Evolutionary conservation across 2,888 invertebrate species (phyloP), one percentile per base, ranked within the genome.

Genomic region (Apamea epomidion): DNA sequence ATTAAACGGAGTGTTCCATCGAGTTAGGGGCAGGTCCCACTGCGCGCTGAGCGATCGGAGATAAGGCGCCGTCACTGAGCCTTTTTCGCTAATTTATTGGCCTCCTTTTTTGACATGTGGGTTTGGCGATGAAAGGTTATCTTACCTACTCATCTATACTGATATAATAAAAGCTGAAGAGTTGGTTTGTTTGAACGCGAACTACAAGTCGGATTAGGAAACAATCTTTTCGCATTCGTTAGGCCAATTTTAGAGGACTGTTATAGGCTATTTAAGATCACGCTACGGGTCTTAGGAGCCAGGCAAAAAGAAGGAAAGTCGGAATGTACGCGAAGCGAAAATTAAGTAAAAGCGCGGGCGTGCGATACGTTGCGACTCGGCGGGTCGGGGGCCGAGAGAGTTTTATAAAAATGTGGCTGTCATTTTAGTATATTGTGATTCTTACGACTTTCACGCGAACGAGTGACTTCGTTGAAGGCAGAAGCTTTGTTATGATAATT

Each of bases 1-100:
- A 92, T 92, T 92, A 92, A 45, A 86, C 76, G 77, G 85, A 92
- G 92, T 92, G 91, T 90, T 65, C 54, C 72, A 32, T 29, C 84
- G 42, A 58, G 77, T 29, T 45, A 54, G 69, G 67, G 76, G 60
- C 18, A 32, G 73, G 84, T 84, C 88, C 90, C 90, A 81, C 58
- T 16, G 83, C 85, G 85, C 77, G 81, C 58, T 71, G 21, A 81
- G 79, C 81, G 80, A 86, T 88, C 60, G 14, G 37, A 73, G 87
- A 86, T 86, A 88, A 85, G 45, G 54, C 54, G 10, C 8, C 37
- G 32, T 48, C 80, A 42, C 18, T 65, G 68, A 73, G 60, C 85
- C 85, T 75, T 67, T 87, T 74, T 73, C n/a, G 60, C 48, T 84
- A 79, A 84, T 84, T 84, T 84, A 84, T 75, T 75, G 58, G 5